Evolutionary conservation across 2,888 invertebrate species (phyloP), one percentile per base, ranked within the genome.

Genomic region (Carpatolechia fugitivella): DNA sequence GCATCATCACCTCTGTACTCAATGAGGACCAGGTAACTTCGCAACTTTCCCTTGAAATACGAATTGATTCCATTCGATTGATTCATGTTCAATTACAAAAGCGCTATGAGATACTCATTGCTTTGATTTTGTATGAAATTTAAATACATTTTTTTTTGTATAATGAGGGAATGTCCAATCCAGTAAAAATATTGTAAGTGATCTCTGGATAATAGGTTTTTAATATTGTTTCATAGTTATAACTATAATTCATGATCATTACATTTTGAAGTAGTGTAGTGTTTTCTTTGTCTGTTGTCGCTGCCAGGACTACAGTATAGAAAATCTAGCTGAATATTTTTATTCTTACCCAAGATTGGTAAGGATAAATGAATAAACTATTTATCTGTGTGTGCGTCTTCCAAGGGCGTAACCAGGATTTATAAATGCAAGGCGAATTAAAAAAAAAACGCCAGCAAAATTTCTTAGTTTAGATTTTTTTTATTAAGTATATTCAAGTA

Each of bases 1-100:
- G 95, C 74, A 95, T 97, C 58, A 97, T 97, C 60, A 96, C 96
- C 1, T 95, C 95, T 2, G 96, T 96, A 52, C 84, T 97, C 35
- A 97, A 97, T 78, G 97, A 97, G 78, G 97, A 96, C 77, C 95
- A 95, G 71, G 90, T 74, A 54, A 46, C 35, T n/a, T n/a, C 11
- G 14, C 18, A 40, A 41, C 41, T 8, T 41, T 41, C 41, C 20
- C 41, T 16, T 41, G 20, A 41, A 11, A 41, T 41, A 41, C 41
- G n/a, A n/a, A n/a, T n/a, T n/a, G 16, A 41, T 20, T 4, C 18
- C 2, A 41, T 10, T 41, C 40, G 40, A 40, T 4, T 20, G 36
- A 13, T 3, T n/a, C 14, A 14, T n/a, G 36, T n/a, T 14, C 14
- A 36, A 14, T 14, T 1, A 36, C 7, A 7, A 14, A 7, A 13